Evolutionary conservation across 2,888 invertebrate species (phyloP).

Genomic region (Scrobipalpa atriplicella): DNA sequence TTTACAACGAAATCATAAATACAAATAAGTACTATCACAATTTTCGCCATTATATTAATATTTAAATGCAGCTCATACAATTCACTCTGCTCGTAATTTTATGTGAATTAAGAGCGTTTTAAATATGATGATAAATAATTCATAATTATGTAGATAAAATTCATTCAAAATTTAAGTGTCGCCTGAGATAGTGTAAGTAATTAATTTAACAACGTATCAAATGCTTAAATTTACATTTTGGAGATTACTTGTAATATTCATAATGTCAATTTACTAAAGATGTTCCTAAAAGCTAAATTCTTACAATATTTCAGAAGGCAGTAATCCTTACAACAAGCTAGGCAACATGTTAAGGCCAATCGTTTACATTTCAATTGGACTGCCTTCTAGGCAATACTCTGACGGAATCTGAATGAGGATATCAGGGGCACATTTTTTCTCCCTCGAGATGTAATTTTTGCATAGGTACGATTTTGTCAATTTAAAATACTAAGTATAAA

Average conservation of each 20-base stretch:
- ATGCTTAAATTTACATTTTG: not conserved
- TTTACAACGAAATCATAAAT: not conserved
- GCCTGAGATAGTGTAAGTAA: too few species aligned
- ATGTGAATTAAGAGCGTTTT: not conserved
- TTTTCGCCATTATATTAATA: not conserved
- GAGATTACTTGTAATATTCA: not conserved
- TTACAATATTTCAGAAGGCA: not conserved
- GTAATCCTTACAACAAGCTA: not conserved
- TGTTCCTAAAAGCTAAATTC: not conserved
- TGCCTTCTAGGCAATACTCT: constrained; percentile 6
- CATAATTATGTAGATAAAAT: too few species aligned
- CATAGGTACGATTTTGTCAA: not conserved
- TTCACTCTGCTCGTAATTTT: not conserved
- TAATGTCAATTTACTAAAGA: not conserved
- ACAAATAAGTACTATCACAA: constrained; percentile 6
- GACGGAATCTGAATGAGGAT: not conserved
- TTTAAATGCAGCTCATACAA: not conserved
- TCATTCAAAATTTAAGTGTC: too few species aligned
- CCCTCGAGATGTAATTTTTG: too few species aligned
- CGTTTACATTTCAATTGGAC: not conserved
- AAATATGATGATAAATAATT: too few species aligned
- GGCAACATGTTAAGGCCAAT: constrained; percentile 8
- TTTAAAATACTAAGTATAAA: not conserved
- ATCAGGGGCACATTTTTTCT: too few species aligned
- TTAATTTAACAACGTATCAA: too few species aligned